phyloP scores from a whole-genome alignment of 2,113 vertebrate genomes.

The Channa argus region DNA sequence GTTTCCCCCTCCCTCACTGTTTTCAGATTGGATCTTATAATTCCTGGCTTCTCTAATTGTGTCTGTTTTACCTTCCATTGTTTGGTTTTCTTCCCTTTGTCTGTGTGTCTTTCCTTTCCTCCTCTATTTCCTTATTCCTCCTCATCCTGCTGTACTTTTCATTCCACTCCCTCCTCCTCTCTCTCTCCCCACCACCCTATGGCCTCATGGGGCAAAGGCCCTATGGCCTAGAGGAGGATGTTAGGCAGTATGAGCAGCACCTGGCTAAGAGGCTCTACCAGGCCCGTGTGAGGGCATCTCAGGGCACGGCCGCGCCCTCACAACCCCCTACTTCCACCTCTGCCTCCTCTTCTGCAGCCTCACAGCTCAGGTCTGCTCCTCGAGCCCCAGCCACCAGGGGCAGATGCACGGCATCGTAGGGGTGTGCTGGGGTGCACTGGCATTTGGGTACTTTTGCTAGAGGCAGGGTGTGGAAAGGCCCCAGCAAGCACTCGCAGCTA shows the following conservation, averaged over 20 bases:
- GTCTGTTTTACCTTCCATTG: constrained; percentile 76
- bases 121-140: constrained; percentile 53
- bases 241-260: constrained; percentile 95
- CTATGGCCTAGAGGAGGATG: constrained; percentile 90
- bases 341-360: constrained; percentile 78
- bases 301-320: constrained; percentile 70
- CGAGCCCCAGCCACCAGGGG: constrained; percentile 64
- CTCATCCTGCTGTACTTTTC: constrained; percentile 69
- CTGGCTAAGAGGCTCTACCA: constrained; percentile 94
- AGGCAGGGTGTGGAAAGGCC: constrained; percentile 59
- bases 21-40: constrained; percentile 27
- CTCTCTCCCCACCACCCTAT: constrained; percentile 13
- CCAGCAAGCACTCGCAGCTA: constrained; percentile 63
- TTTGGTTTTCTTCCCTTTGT: constrained; percentile 70
- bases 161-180: constrained; percentile 29
- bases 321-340: constrained; percentile 73
- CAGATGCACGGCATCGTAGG: constrained; percentile 81
- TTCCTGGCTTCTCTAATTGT: constrained; percentile 60
- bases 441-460: constrained; percentile 63
- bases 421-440: constrained; percentile 74
- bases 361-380: constrained; percentile 86
- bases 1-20: constrained; percentile 19
- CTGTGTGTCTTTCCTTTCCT: constrained; percentile 38
- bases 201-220: constrained; percentile 79
- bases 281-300: constrained; percentile 88